These are phyloP conservation scores for Abrostola tripartita DNA, from an alignment of 2,888 invertebrate species.

Conservation along the genomic window DNA sequence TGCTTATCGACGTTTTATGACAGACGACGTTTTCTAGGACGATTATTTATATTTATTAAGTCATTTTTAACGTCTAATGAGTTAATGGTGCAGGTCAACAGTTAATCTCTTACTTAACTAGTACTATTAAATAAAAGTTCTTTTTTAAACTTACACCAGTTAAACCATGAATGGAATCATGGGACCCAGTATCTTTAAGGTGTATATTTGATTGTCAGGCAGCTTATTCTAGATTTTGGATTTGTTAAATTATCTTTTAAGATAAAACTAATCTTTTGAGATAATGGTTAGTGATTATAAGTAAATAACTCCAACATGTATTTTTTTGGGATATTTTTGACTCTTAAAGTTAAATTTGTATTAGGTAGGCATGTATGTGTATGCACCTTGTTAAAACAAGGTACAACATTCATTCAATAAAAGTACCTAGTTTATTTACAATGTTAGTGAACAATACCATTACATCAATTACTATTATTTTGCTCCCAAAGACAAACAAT, in stretches of 20 bases:
- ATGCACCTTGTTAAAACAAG: too few species aligned
- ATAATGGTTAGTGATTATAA: conserved; percentile 9
- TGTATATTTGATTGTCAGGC: conserved; percentile 19
- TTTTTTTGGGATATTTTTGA: not conserved
- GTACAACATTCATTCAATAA: too few species aligned
- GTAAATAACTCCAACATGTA: not conserved
- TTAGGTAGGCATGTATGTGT: too few species aligned
- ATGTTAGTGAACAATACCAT: too few species aligned
- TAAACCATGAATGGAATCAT: conserved; percentile 6
- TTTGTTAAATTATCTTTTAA: conserved; percentile 27
- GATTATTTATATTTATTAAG: conserved; percentile 14
- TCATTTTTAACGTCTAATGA: conserved; percentile 17
- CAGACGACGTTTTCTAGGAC: conserved; percentile 27
- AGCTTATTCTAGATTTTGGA: conserved; percentile 12
- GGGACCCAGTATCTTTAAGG: conserved; percentile 9
- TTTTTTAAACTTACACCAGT: not conserved
- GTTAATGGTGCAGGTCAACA: conserved; percentile 14
- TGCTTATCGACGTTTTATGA: conserved; percentile 59
- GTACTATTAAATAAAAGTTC: conserved; percentile 2
- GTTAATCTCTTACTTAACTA: conserved; percentile 7
- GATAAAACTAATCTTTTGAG: conserved; percentile 33
- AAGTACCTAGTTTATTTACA: too few species aligned
- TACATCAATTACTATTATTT: too few species aligned
- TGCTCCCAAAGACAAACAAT: too few species aligned
- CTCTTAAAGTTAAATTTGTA: not conserved